phyloP scores from a whole-genome alignment of 2,113 vertebrate species.

The Dinomys branickii region DNA sequence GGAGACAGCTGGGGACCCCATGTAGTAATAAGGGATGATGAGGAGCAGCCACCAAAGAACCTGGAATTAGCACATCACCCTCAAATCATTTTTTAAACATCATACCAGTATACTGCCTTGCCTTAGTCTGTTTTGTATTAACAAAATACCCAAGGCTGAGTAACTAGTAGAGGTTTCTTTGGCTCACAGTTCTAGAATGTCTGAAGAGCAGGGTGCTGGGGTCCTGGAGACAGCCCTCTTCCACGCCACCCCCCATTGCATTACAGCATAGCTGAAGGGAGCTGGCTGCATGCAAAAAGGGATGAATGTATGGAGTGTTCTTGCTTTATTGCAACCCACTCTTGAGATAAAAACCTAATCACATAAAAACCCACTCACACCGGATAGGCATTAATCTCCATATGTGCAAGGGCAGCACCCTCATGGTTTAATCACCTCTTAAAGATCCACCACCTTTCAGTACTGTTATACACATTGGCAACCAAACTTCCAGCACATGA shows the following conservation, averaged over 20 bases:
- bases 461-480: neutral
- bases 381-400: neutral
- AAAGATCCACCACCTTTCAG: neutral
- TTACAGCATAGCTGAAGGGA: neutral
- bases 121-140: neutral
- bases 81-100: neutral
- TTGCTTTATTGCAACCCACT: no score
- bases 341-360: neutral
- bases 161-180: neutral
- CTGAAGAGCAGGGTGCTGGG: neutral
- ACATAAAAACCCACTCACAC: neutral
- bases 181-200: neutral
- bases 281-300: neutral
- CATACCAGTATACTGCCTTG: neutral
- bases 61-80: neutral
- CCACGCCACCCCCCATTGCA: rapidly evolving
- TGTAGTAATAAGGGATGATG: neutral
- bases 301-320: no score
- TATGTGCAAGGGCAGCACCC: no score
- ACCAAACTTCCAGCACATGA: no score
- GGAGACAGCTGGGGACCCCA: neutral
- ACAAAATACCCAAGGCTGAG: neutral
- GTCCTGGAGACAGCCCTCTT: neutral
- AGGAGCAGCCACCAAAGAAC: neutral
- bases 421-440: neutral